Conservation (phyloP, 2,113 vertebrate genomes). For the Boleophthalmus pectinirostris region DNA sequence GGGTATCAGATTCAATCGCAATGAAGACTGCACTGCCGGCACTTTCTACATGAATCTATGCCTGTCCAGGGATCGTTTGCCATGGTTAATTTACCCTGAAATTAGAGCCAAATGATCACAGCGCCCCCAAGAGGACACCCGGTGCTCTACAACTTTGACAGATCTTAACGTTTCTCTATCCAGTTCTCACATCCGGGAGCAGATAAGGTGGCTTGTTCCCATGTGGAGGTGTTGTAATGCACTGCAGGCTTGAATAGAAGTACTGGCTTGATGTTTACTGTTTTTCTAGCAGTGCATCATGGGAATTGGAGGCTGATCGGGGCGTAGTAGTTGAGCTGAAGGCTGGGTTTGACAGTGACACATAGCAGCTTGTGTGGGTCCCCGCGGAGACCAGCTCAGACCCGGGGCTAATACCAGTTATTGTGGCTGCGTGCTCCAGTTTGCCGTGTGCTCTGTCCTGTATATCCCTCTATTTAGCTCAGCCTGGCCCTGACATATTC, state of each 20-base stretch:
- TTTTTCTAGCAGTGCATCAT: conserved; percentile 53
- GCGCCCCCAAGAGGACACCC: conserved; percentile 76
- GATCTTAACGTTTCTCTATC: conserved; percentile 37
- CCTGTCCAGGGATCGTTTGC: conserved; percentile 71
- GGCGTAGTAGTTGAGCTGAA: conserved; percentile 42
- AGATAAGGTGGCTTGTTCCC: conserved; percentile 52
- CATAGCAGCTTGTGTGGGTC: conserved; percentile 53
- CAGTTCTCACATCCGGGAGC: conserved; percentile 32
- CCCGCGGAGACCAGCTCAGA: conserved; percentile 48
- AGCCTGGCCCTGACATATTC: conserved; percentile 61
- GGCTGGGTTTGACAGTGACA: conserved; percentile 63
- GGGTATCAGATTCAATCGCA: conserved; percentile 59
- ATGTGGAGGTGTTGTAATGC: conserved; percentile 40
- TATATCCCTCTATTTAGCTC: conserved; percentile 61
- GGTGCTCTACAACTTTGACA: conserved; percentile 33
- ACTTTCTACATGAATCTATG: conserved; percentile 71
- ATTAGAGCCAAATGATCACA: conserved; percentile 70
- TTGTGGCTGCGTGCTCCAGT: conserved; percentile 58
- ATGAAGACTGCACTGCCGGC: conserved; percentile 67
- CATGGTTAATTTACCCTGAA: conserved; percentile 70
- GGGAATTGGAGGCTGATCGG: conserved; percentile 44
- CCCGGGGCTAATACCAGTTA: conserved; percentile 58
- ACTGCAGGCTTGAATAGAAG: conserved; percentile 45
- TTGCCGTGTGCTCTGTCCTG: conserved; percentile 50
- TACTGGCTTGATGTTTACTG: conserved; percentile 44